Conservation (phyloP, 2,113 vertebrate species). For the Cyrtonyx montezumae region DNA sequence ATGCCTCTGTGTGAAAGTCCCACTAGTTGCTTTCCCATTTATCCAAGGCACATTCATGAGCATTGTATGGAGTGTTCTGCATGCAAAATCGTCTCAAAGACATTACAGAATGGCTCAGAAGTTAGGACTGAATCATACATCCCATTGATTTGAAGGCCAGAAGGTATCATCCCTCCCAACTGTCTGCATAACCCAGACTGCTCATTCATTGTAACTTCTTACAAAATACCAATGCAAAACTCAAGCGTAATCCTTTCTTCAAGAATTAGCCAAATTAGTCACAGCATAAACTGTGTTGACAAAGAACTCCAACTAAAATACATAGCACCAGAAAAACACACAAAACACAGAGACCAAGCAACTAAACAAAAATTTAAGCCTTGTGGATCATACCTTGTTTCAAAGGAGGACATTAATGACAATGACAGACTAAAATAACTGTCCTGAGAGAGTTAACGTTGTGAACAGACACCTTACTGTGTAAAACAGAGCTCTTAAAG, state of each 20-base stretch:
- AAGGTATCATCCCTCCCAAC: constrained; percentile 50
- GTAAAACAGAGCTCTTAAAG: not conserved
- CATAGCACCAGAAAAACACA: not conserved
- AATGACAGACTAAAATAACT: not conserved
- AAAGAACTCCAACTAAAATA: constrained; percentile 66
- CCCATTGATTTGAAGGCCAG: constrained; percentile 48
- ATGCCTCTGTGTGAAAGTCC: constrained; percentile 20
- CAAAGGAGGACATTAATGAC: not conserved
- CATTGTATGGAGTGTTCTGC: not conserved
- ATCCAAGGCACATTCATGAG: constrained; percentile 15
- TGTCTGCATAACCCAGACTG: constrained; percentile 38
- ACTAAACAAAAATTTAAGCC: constrained; percentile 22
- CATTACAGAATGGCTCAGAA: not conserved
- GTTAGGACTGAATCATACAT: not conserved
- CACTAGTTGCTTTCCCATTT: constrained; percentile 19
- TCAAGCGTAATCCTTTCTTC: constrained; percentile 64
- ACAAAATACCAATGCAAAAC: constrained; percentile 64
- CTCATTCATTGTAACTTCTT: constrained; percentile 64
- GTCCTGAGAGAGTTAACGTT: not conserved
- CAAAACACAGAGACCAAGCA: constrained; percentile 20
- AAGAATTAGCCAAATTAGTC: constrained; percentile 68
- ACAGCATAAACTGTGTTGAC: constrained; percentile 53
- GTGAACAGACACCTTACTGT: not conserved
- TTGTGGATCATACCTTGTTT: not conserved
- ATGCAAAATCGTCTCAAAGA: not conserved